A percentile compares a stretch with the other conserved stretches of the same genome.
Evolutionary conservation across 1,140 invertebrate species (phyloP).

Genomic region (Leptopilina boulardi): DNA sequence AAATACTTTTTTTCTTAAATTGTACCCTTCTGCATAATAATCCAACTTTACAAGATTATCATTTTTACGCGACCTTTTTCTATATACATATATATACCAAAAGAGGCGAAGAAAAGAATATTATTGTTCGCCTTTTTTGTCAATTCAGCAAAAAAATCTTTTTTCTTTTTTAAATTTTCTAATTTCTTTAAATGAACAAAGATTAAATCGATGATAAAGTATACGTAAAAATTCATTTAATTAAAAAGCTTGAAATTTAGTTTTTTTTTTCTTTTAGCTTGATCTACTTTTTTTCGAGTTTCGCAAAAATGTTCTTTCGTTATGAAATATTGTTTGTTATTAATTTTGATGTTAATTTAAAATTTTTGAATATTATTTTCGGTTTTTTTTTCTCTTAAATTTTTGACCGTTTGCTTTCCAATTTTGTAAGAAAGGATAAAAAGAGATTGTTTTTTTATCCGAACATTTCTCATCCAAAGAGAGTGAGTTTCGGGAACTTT

Average conservation of each 20-base stretch:
- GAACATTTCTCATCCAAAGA: too few relatives aligned
- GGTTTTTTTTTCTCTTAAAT: too few relatives aligned
- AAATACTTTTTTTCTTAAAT: conserved; percentile 60
- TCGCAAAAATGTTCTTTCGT: too few relatives aligned
- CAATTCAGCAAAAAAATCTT: conserved; percentile 3
- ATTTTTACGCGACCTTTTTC: conserved; percentile 13
- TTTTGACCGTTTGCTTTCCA: too few relatives aligned
- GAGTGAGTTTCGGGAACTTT: neutral
- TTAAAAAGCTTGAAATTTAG: conserved; percentile 3
- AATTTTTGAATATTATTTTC: too few relatives aligned
- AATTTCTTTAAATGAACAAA: neutral
- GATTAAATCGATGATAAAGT: neutral
- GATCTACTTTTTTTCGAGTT: too few relatives aligned
- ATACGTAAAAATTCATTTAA: neutral
- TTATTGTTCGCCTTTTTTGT: conserved; percentile 12
- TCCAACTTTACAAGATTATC: conserved; percentile 30
- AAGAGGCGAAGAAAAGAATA: conserved; percentile 7
- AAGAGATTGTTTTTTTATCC: too few relatives aligned
- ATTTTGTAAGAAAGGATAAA: too few relatives aligned
- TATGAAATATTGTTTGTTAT: too few relatives aligned
- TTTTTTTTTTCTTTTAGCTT: too few relatives aligned
- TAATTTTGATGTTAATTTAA: too few relatives aligned
- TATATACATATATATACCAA: too few relatives aligned
- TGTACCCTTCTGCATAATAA: conserved; percentile 39
- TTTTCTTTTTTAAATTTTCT: neutral